Percentiles rank a stretch among this genome's conserved stretches.
Evolutionary conservation across 2,113 vertebrate genomes (phyloP).

Genomic region (Phalacrocorax brasilianus): DNA sequence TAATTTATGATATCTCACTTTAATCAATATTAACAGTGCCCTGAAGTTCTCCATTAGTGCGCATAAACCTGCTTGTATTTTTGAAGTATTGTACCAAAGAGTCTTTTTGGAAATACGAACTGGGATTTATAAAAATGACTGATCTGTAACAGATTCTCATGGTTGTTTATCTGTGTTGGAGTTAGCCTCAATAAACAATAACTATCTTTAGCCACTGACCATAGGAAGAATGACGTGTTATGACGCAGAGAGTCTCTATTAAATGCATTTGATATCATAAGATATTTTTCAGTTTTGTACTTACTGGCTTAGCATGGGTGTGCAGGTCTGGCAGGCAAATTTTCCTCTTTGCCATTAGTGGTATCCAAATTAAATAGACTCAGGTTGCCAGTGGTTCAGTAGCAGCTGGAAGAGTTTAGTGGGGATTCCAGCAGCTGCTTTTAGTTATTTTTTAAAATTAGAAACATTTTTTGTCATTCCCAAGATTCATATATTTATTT

Average conservation of each 20-base stretch:
- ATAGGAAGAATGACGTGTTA: neutral
- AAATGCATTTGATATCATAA: neutral
- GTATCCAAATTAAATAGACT: slow-evolving; percentile 71
- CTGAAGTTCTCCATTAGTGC: slow-evolving; percentile 42
- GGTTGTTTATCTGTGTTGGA: slow-evolving; percentile 19
- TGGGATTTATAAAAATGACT: slow-evolving; percentile 30
- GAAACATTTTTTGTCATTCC: slow-evolving; percentile 60
- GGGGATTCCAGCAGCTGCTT: slow-evolving; percentile 66
- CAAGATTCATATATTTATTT: slow-evolving; percentile 34
- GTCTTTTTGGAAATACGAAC: neutral
- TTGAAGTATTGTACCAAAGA: neutral
- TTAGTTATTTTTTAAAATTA: slow-evolving; percentile 69
- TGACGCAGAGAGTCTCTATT: neutral
- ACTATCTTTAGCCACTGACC: slow-evolving; percentile 29
- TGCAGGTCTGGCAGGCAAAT: slow-evolving; percentile 57
- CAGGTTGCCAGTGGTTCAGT: slow-evolving; percentile 68
- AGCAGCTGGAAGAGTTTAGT: slow-evolving; percentile 75
- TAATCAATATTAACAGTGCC: slow-evolving; percentile 68
- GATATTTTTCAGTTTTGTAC: slow-evolving; percentile 33
- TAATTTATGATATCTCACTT: slow-evolving; percentile 66
- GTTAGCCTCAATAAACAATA: slow-evolving; percentile 28
- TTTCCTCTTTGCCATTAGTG: slow-evolving; percentile 59
- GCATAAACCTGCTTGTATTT: slow-evolving; percentile 18
- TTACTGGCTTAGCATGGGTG: slow-evolving; percentile 20
- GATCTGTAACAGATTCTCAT: slow-evolving; percentile 3